Evolutionary conservation across 2,888 invertebrate genomes (phyloP), one percentile per base, ranked within the genome.

Genomic region (Chydorus sphaericus): DNA sequence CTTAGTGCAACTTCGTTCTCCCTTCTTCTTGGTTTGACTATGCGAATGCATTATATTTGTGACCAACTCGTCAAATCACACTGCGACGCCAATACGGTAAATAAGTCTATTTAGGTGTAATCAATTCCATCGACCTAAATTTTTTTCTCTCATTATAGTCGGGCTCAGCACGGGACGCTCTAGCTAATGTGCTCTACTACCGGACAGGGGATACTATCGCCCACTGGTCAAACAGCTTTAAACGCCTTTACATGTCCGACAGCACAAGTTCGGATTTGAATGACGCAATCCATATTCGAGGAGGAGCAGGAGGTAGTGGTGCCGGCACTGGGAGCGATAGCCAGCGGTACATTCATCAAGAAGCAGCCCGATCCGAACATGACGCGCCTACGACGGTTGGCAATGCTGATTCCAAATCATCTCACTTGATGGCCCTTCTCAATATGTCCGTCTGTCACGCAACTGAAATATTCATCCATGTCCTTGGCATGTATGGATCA

Each of bases 401-500:
- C n/a, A 23, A 33, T 11, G 31, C 48, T 56, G 33, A 26, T 14
- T 28, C 14, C 10, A 4, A 48, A 38, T 72, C 72, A 8, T 71
- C 70, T 61, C 85, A 88, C 68, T 88, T 88, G 20, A 90, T 91
- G 90, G 85, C 88, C 11, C 90, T 85, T 4, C 74, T 92, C 54
- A 90, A 91, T 71, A 89, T 90, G 70, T 91, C 91, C 1, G 90
- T 92, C 56, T 76, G 89, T 49, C 90, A 90, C 73, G 90, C 90
- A 33, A 91, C 91, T 1, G 91, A 92, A 70, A 91, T 92, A 10
- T 92, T 92, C 71, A 92, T 94, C 62, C 92, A 92, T 44, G 91
- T 94, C 66, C 75, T 94, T 56, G 93, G 93, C 70, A 91, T 94
- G 91, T 93, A 93, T 72, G 93, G 93, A 5, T 93, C 93, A 72